Evolutionary conservation across 2,113 vertebrate genomes (phyloP).

Genomic region (Castor canadensis): DNA sequence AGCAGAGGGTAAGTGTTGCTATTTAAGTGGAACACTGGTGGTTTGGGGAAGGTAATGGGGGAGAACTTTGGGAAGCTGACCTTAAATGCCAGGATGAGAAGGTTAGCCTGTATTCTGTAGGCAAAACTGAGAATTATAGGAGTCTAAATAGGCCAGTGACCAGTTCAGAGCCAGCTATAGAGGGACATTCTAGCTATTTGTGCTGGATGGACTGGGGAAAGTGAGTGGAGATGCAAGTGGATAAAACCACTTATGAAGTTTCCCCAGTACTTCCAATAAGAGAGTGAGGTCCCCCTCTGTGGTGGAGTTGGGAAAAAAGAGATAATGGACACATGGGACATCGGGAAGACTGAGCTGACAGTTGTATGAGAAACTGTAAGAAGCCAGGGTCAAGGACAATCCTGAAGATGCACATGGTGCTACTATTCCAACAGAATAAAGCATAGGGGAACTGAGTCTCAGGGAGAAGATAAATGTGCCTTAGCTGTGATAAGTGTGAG

Average conservation of each 20-base stretch:
- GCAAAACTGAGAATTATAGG: not conserved
- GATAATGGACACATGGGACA: not conserved
- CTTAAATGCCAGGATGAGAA: not conserved
- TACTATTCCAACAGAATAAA: not conserved
- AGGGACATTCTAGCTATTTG: not conserved
- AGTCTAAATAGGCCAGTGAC: not conserved
- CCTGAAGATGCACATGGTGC: not conserved
- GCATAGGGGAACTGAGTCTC: not conserved
- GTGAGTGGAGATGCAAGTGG: not conserved
- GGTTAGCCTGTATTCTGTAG: not conserved
- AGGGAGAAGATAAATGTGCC: not conserved
- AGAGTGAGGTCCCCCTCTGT: not conserved
- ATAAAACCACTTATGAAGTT: not conserved
- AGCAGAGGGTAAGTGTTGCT: not conserved
- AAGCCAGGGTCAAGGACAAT: not conserved
- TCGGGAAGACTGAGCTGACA: not conserved
- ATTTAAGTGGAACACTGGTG: not conserved
- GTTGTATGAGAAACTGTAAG: not conserved
- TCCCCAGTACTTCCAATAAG: not conserved
- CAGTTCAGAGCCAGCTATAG: not conserved
- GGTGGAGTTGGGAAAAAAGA: not conserved
- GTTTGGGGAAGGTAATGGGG: constrained; percentile 18
- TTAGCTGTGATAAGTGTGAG: not conserved
- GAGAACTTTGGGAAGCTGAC: not conserved
- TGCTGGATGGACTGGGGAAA: not conserved